Conservation (phyloP, 2,113 vertebrate genomes). For the Sus scrofa region T2T-Sscrofa CM000820.6:123955001-123955500, state of each 20-base stretch:
- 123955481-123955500: neutral
- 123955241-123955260: neutral
- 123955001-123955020: neutral
- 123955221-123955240: neutral
- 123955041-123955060: neutral
- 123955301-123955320: neutral
- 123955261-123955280: neutral
- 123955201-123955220: neutral
- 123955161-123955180: neutral
- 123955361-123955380: constrained; percentile 22
- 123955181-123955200: neutral
- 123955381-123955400: neutral
- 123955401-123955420: neutral
- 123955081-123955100: neutral
- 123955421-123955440: constrained; percentile 28
- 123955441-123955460: constrained; percentile 12
- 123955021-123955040: neutral
- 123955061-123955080: neutral
- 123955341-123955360: neutral
- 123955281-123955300: constrained; percentile 45
- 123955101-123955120: neutral
- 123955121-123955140: neutral
- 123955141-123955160: neutral
- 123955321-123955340: neutral
- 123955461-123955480: constrained; percentile 25